Conservation (phyloP, 2,113 vertebrate genomes). For the Proterorhinus semilunaris region DNA sequence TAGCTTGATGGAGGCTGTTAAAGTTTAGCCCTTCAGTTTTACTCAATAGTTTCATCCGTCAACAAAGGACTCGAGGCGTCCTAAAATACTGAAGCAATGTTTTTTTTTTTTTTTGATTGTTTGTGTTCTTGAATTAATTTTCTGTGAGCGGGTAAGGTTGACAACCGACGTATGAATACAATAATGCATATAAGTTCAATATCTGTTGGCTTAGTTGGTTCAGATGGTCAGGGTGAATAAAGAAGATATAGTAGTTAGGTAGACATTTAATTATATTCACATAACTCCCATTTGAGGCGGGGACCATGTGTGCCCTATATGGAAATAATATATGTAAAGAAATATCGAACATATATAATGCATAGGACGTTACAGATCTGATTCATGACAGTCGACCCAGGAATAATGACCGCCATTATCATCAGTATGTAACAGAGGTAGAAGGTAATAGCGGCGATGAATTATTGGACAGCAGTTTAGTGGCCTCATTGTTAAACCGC, state of each 20-base stretch:
- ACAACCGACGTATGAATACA: too few species aligned
- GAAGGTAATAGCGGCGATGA: background rate
- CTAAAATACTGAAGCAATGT: background rate
- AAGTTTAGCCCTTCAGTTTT: conserved; percentile 3
- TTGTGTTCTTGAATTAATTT: too few species aligned
- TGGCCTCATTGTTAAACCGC: background rate
- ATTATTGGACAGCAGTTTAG: background rate
- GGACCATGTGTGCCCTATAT: too few species aligned
- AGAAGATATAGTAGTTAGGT: too few species aligned
- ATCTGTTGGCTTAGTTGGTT: too few species aligned
- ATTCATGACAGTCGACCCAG: background rate
- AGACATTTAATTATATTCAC: too few species aligned
- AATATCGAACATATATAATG: conserved; percentile 10
- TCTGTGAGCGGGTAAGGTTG: too few species aligned
- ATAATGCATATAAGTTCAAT: too few species aligned
- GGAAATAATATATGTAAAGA: background rate
- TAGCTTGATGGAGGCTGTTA: conserved; percentile 1
- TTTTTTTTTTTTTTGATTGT: too few species aligned
- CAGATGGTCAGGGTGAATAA: too few species aligned
- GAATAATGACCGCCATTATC: conserved; percentile 2
- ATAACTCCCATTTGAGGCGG: too few species aligned
- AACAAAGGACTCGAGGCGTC: background rate
- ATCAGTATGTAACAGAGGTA: background rate
- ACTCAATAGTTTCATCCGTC: background rate
- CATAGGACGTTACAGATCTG: background rate